A percentile compares a stretch with the other conserved stretches of the same genome.
Conservation (phyloP, 2,113 vertebrate genomes). For the Cepphus grylle region DNA sequence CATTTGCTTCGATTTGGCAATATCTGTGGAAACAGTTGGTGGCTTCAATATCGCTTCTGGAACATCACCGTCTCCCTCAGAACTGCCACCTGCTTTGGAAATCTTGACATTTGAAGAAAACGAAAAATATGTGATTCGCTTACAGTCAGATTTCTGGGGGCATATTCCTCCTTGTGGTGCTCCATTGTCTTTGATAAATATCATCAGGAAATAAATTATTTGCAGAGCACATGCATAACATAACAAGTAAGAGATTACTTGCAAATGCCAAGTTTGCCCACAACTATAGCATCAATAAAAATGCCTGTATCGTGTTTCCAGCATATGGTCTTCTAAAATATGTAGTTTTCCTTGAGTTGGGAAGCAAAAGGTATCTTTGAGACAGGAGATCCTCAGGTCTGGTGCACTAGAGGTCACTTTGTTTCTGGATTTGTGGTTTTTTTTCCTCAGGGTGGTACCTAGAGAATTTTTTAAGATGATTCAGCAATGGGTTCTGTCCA, state of each 20-base stretch:
- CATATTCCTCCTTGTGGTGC: background rate
- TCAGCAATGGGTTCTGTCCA: constrained; percentile 52
- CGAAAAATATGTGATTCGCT: background rate
- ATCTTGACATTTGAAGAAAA: background rate
- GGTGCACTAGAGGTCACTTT: background rate
- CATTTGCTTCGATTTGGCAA: background rate
- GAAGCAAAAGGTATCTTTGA: background rate
- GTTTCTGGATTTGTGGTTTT: background rate
- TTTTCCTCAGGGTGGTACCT: background rate
- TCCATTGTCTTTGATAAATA: background rate
- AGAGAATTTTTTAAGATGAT: constrained; percentile 50
- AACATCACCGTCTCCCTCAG: background rate
- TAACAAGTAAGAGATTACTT: background rate
- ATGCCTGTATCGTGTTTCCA: background rate
- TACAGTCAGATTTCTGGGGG: background rate
- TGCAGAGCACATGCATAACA: background rate
- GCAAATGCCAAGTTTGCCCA: background rate
- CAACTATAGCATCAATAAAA: background rate
- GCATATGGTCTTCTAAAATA: background rate
- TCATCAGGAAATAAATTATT: background rate
- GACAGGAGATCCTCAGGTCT: background rate
- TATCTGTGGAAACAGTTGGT: background rate
- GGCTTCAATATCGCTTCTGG: background rate
- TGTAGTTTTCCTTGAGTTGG: background rate
- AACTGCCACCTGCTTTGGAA: constrained; percentile 2